These are phyloP conservation scores for Frankliniella fusca DNA, from an alignment of 2,888 invertebrate genomes.

Conservation along the genomic window DNA sequence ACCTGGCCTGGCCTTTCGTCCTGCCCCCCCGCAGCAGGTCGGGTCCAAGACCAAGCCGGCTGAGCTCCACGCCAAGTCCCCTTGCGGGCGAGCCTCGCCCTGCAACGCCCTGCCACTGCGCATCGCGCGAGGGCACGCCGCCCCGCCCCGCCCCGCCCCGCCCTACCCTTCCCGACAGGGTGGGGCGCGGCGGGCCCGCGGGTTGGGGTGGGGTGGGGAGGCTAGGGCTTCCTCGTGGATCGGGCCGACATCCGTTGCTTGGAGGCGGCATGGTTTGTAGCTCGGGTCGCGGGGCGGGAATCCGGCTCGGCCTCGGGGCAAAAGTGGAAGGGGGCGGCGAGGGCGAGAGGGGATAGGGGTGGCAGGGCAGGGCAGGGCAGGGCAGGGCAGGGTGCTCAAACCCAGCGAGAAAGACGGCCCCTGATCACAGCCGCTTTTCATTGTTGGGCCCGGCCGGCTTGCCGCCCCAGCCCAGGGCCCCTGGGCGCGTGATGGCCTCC, in stretches of 20 bases:
- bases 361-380: neutral
- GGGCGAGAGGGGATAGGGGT: neutral
- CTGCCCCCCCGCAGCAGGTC: too few relatives aligned
- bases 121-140: neutral
- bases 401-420: neutral
- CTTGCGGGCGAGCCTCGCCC: neutral
- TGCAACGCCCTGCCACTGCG: neutral
- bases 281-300: too few relatives aligned
- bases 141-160: too few relatives aligned
- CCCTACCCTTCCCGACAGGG: too few relatives aligned
- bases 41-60: too few relatives aligned
- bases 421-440: too few relatives aligned
- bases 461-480: neutral
- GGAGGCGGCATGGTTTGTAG: too few relatives aligned
- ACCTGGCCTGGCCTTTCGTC: too few relatives aligned
- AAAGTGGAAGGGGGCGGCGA: neutral
- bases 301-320: neutral
- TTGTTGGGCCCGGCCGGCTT: neutral
- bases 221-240: too few relatives aligned
- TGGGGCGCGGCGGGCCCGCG: neutral
- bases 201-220: neutral
- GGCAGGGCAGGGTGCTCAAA: neutral
- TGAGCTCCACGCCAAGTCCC: too few relatives aligned
- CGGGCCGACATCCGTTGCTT: too few relatives aligned
- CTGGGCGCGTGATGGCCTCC: neutral